Conservation (phyloP, 1,140 invertebrate species). For the Colletes gigas region DNA sequence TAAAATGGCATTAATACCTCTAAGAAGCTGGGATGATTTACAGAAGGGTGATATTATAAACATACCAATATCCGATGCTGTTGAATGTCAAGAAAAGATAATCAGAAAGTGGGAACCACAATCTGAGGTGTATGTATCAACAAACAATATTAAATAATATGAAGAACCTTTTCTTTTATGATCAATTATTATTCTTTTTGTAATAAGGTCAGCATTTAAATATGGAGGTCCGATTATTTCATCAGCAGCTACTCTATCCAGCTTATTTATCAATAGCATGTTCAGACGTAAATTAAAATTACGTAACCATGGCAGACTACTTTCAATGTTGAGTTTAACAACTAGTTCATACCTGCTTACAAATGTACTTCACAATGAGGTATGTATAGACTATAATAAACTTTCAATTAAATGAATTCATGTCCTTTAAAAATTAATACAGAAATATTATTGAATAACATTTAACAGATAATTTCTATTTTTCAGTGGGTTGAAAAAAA, state of each 20-base stretch:
- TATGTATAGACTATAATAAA: conserved; percentile 55
- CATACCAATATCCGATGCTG: conserved; percentile 24
- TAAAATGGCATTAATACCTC: neutral
- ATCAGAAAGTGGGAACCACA: conserved; percentile 60
- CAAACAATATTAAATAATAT: no score
- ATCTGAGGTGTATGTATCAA: conserved; percentile 68
- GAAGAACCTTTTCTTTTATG: no score
- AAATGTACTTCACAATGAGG: conserved; percentile 48
- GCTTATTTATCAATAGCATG: conserved; percentile 58
- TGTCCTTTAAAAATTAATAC: neutral
- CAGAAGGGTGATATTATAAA: neutral
- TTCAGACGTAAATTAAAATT: conserved; percentile 72
- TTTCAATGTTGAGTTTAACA: conserved; percentile 50
- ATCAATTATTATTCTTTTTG: neutral
- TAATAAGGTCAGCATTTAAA: conserved; percentile 62
- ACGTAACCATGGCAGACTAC: conserved; percentile 38
- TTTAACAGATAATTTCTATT: conserved; percentile 27
- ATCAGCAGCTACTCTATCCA: neutral
- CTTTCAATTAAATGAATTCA: neutral
- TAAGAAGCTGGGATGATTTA: neutral
- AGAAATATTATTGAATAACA: neutral
- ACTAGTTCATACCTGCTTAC: conserved; percentile 25
- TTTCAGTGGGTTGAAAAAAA: conserved; percentile 77
- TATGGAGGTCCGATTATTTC: conserved; percentile 45
- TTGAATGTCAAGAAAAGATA: neutral